phyloP scores from a whole-genome alignment of 2,797 vertebrate genomes.

The Oophaga sylvatica region DNA sequence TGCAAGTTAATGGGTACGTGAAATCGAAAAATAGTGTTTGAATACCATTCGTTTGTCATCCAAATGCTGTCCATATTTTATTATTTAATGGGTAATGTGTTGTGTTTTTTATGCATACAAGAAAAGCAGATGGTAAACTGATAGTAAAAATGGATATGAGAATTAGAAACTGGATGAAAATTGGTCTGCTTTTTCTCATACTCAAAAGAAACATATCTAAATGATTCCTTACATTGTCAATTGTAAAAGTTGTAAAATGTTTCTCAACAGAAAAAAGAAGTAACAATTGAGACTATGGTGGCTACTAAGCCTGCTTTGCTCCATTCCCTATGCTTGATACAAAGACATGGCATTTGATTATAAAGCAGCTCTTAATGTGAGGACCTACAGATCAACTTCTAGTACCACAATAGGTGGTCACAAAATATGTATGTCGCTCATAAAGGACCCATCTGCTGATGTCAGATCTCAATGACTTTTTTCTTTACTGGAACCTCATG shows the following conservation, averaged over 20 bases:
- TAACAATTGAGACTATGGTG: neutral
- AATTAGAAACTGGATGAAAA: no score
- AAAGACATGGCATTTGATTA: neutral
- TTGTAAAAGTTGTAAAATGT: neutral
- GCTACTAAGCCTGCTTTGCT: neutral
- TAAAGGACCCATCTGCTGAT: neutral
- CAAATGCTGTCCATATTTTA: no score
- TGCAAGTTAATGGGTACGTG: no score
- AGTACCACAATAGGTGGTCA: neutral
- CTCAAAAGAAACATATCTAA: no score
- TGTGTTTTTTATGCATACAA: no score
- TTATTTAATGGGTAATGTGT: no score
- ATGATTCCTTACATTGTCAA: no score
- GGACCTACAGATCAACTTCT: neutral
- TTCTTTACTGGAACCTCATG: neutral
- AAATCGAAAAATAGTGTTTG: no score
- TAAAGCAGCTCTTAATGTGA: neutral
- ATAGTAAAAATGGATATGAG: no score
- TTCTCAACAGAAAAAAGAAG: neutral
- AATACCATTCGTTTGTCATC: no score
- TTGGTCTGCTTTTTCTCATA: no score
- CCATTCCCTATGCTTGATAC: neutral
- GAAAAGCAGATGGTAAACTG: no score
- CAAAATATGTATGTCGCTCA: neutral
- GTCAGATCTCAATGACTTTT: neutral